Conservation (phyloP, 1,140 invertebrate species). For the Platorchestia sp. region DNA sequence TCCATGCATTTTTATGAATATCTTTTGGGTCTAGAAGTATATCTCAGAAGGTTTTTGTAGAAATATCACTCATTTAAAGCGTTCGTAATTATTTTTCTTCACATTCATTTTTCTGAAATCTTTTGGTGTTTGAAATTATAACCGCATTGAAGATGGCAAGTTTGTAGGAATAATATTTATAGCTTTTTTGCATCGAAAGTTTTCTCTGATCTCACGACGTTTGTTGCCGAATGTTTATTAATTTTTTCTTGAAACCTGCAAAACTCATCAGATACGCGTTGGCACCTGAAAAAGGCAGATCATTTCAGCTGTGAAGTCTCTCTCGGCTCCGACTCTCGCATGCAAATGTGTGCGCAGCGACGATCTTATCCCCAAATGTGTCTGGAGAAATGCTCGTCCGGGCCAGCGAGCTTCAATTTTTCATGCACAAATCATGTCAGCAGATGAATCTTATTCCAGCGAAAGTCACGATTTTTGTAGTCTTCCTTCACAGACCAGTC, state of each 20-base stretch:
- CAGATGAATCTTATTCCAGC: constrained; percentile 14
- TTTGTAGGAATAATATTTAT: background rate
- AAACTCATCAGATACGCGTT: constrained; percentile 13
- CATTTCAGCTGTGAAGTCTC: background rate
- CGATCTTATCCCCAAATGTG: constrained; percentile 28
- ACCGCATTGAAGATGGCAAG: background rate
- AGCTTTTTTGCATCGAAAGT: background rate
- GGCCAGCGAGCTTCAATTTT: constrained; percentile 16
- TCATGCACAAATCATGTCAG: constrained; percentile 35
- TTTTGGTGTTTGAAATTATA: background rate
- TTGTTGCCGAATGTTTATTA: background rate
- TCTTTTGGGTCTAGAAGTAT: background rate
- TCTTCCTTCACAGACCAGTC: background rate
- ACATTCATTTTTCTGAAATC: background rate
- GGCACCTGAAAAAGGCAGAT: background rate
- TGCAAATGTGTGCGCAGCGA: background rate
- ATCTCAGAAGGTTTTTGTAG: background rate
- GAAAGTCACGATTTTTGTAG: constrained; percentile 12
- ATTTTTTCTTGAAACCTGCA: background rate
- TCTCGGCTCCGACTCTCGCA: background rate
- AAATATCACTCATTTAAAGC: too few species aligned
- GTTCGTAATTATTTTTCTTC: too few species aligned
- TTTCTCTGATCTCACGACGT: background rate
- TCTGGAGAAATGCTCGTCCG: constrained; percentile 14
- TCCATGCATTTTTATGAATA: background rate